phyloP scores from a whole-genome alignment of 35 echinoderm and acorn worm species.

The Stichopus chloronotus region DNA sequence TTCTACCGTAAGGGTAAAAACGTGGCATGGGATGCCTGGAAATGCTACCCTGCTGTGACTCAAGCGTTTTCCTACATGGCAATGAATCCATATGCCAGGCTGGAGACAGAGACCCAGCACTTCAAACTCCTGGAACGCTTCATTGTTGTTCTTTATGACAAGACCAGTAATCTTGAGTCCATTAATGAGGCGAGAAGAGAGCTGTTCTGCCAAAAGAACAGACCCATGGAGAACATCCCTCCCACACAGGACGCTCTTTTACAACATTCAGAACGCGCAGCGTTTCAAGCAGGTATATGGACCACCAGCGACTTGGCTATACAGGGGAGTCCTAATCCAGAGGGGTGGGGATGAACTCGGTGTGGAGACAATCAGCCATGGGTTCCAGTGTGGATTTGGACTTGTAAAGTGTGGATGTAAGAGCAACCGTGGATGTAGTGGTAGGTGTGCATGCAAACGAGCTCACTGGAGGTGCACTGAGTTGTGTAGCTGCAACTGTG shows the following conservation, averaged over 20 bases:
- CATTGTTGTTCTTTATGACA: neutral
- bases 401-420: too few relatives aligned
- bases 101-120: constrained; percentile 30
- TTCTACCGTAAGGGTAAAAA: constrained; percentile 63
- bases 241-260: neutral
- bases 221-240: constrained; percentile 38
- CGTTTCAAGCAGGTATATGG: constrained; percentile 55
- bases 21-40: constrained; percentile 60
- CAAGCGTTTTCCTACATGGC: constrained; percentile 38
- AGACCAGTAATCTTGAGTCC: constrained; percentile 14
- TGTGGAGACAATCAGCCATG: constrained; percentile 25
- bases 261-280: neutral
- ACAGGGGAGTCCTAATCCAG: constrained; percentile 17
- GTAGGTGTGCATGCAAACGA: constrained; percentile 54
- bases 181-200: constrained; percentile 52
- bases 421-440: constrained; percentile 50
- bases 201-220: neutral
- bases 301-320: constrained; percentile 16
- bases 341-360: constrained; percentile 28
- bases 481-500: constrained; percentile 59
- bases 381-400: constrained; percentile 55
- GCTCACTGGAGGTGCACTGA: constrained; percentile 48
- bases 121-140: constrained; percentile 45
- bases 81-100: constrained; percentile 28
- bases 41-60: constrained; percentile 53